Evolutionary conservation across 2,797 vertebrate genomes (phyloP).

Genomic region (Anabas testudineus): DNA sequence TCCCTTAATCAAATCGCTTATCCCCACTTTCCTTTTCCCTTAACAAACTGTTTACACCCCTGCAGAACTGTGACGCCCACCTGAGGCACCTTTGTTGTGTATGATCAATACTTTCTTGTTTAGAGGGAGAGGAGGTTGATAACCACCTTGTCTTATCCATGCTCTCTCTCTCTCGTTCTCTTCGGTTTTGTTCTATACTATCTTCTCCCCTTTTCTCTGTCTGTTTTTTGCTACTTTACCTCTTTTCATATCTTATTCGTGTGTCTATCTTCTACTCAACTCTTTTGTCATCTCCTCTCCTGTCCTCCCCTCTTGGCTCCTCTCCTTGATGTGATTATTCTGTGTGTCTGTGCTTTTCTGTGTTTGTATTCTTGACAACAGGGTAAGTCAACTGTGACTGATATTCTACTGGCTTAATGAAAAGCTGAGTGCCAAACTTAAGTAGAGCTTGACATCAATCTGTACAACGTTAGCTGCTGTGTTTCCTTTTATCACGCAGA

Average conservation of each 20-base stretch:
- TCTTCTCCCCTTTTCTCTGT: background rate
- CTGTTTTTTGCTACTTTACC: slow-evolving; percentile 11
- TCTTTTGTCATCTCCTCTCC: slow-evolving; percentile 27
- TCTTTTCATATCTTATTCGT: slow-evolving; percentile 8
- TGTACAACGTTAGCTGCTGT: slow-evolving; percentile 67
- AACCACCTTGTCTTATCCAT: slow-evolving; percentile 41
- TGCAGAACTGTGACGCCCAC: slow-evolving; percentile 79
- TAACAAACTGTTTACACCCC: slow-evolving; percentile 82
- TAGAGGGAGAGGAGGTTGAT: slow-evolving; percentile 55
- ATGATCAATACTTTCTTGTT: slow-evolving; percentile 67
- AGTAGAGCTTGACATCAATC: slow-evolving; percentile 77
- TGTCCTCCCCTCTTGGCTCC: slow-evolving; percentile 55
- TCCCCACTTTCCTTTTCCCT: slow-evolving; percentile 64
- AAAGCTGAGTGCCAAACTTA: slow-evolving; percentile 85
- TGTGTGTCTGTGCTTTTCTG: slow-evolving; percentile 79
- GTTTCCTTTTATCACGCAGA: slow-evolving; percentile 67
- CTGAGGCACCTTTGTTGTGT: slow-evolving; percentile 68
- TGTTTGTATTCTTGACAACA: slow-evolving; percentile 86
- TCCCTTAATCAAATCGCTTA: slow-evolving; percentile 64
- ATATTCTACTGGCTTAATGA: slow-evolving; percentile 82
- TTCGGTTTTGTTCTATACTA: slow-evolving; percentile 3
- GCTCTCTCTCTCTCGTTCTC: slow-evolving; percentile 17
- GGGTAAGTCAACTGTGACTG: slow-evolving; percentile 86
- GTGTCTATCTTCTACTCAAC: slow-evolving; percentile 24
- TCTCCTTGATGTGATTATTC: slow-evolving; percentile 76